phyloP scores from a whole-genome alignment of 2,888 invertebrate genomes.

The Cylloceria caligata region DNA sequence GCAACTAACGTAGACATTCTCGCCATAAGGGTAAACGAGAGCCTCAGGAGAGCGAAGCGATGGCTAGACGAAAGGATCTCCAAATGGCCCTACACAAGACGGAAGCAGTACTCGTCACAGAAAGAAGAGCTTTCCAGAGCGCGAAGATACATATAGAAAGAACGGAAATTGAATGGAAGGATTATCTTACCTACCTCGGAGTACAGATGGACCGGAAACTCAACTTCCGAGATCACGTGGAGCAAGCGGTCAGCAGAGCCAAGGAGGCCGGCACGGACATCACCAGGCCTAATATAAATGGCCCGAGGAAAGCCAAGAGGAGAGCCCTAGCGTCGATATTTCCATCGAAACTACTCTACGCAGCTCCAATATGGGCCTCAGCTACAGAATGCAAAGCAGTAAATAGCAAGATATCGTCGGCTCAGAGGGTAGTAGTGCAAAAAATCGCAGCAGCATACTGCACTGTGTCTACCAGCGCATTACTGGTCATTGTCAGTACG shows the following conservation, averaged over 20 bases:
- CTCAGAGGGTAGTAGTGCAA: background rate
- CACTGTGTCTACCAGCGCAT: background rate
- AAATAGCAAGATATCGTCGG: background rate
- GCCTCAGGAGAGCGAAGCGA: background rate
- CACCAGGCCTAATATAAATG: background rate
- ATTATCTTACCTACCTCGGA: background rate
- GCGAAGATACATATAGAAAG: background rate
- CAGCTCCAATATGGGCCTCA: background rate
- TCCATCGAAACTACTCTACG: background rate
- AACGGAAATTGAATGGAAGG: background rate
- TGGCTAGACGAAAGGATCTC: background rate
- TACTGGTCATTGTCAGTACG: background rate
- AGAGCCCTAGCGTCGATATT: background rate
- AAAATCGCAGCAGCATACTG: background rate
- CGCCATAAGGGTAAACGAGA: background rate
- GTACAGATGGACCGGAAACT: background rate
- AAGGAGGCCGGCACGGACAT: background rate
- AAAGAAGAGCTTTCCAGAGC: background rate
- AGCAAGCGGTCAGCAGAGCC: background rate
- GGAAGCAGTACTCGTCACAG: too few species aligned
- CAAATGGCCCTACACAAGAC: background rate
- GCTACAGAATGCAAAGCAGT: background rate
- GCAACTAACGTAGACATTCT: too few species aligned
- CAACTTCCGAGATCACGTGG: background rate
- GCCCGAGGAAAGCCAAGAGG: background rate